Conservation (phyloP, 2,113 vertebrate genomes). For the Eleginops maclovinus region DNA sequence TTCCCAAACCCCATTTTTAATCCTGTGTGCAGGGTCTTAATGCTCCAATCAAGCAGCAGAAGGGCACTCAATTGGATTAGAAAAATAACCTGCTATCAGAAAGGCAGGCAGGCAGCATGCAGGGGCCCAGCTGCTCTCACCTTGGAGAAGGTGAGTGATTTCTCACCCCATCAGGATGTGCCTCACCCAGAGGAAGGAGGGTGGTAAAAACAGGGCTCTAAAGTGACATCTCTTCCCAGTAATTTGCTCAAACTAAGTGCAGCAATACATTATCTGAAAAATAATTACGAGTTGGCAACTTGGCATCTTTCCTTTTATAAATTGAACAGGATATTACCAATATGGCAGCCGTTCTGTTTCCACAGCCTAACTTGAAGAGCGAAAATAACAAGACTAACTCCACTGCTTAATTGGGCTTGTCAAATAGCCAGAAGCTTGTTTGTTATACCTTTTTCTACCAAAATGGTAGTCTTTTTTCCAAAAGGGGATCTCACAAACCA, state of each 20-base stretch:
- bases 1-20: constrained; percentile 64
- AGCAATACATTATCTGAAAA: neutral
- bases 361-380: neutral
- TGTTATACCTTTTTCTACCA: neutral
- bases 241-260: neutral
- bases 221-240: neutral
- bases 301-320: neutral
- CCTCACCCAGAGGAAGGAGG: constrained; percentile 7
- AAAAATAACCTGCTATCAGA: constrained; percentile 60
- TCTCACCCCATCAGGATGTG: constrained; percentile 40
- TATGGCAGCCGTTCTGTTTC: neutral
- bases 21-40: constrained; percentile 59
- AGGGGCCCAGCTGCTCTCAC: constrained; percentile 59
- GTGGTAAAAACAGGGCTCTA: neutral
- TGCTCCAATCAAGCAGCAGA: constrained; percentile 65
- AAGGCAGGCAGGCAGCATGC: constrained; percentile 26
- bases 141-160: constrained; percentile 53
- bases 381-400: neutral
- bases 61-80: constrained; percentile 69
- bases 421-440: neutral
- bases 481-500: neutral
- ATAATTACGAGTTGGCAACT: neutral
- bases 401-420: neutral
- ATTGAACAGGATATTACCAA: neutral
- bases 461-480: no score